These are phyloP conservation scores for Dallia pectoralis DNA, from an alignment of 2,797 vertebrate species.

Conservation along the genomic window DNA sequence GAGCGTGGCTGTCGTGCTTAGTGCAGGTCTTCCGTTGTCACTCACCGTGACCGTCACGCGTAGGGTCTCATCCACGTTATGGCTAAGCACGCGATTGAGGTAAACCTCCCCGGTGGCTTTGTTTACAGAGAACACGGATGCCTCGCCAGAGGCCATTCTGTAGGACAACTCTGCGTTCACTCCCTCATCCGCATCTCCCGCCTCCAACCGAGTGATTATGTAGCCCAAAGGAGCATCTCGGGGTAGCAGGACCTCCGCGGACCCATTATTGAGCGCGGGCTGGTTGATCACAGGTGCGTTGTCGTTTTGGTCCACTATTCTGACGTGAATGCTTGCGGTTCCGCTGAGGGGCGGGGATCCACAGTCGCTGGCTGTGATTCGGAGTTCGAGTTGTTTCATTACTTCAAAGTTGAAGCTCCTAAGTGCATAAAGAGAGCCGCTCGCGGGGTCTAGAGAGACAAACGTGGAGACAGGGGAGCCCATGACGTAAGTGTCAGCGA, in stretches of 20 bases:
- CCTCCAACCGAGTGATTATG: slow-evolving; percentile 83
- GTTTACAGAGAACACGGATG: slow-evolving; percentile 82
- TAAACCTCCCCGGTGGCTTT: slow-evolving; percentile 86
- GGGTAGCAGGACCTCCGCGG: slow-evolving; percentile 82
- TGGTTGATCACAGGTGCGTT: slow-evolving; percentile 85
- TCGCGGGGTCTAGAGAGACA: slow-evolving; percentile 89
- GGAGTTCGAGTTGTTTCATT: slow-evolving; percentile 87
- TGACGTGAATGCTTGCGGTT: slow-evolving; percentile 80
- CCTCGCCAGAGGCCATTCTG: slow-evolving; percentile 74
- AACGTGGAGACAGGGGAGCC: slow-evolving; percentile 88
- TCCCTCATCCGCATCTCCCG: slow-evolving; percentile 88
- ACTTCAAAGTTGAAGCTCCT: slow-evolving; percentile 93
- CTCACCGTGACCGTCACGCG: slow-evolving; percentile 84
- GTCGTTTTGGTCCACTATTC: slow-evolving; percentile 91
- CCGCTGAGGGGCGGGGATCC: slow-evolving; percentile 87
- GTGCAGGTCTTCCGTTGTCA: slow-evolving; percentile 85
- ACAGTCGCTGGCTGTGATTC: slow-evolving; percentile 85
- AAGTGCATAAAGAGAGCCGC: slow-evolving; percentile 89
- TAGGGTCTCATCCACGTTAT: slow-evolving; percentile 82
- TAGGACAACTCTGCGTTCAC: slow-evolving; percentile 85
- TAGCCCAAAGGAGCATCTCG: slow-evolving; percentile 81
- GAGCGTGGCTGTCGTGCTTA: slow-evolving; percentile 82
- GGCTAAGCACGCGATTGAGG: slow-evolving; percentile 80
- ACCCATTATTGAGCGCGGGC: slow-evolving; percentile 82
- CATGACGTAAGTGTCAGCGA: slow-evolving; percentile 84